These are phyloP conservation scores for Orthonyx spaldingii DNA, from an alignment of 2,113 vertebrate genomes.

Conservation along the genomic window DNA sequence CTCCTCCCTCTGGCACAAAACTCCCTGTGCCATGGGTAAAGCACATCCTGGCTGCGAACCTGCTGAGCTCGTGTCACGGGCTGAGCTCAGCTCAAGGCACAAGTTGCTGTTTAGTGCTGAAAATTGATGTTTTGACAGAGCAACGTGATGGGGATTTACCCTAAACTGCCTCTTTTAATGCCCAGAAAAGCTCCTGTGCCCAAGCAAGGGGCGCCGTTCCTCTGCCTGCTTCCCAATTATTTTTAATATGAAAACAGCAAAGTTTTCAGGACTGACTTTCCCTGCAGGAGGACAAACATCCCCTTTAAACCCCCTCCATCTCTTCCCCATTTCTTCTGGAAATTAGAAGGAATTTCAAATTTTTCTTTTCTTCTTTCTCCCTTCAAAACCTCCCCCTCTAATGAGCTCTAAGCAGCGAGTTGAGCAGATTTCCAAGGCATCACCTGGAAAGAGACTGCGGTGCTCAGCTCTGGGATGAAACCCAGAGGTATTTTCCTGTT, in stretches of 20 bases:
- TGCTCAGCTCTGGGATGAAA: background rate
- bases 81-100: background rate
- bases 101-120: background rate
- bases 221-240: background rate
- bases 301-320: rapidly evolving
- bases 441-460: background rate
- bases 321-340: background rate
- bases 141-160: rapidly evolving
- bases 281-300: background rate
- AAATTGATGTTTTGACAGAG: rapidly evolving
- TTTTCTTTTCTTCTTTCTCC: background rate
- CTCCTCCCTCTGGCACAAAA: background rate
- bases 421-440: background rate
- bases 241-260: rapidly evolving
- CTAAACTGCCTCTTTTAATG: background rate
- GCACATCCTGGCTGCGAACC: rapidly evolving
- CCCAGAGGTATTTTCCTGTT: background rate
- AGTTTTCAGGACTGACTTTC: background rate
- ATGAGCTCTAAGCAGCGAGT: background rate
- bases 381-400: background rate
- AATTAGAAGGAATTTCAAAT: background rate
- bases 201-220: rapidly evolving
- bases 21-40: rapidly evolving
- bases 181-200: rapidly evolving
- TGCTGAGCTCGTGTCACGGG: background rate